Evolutionary conservation across 2,113 vertebrate genomes (phyloP), one percentile per base, ranked within the genome.

Genomic region (Cariama cristata): DNA sequence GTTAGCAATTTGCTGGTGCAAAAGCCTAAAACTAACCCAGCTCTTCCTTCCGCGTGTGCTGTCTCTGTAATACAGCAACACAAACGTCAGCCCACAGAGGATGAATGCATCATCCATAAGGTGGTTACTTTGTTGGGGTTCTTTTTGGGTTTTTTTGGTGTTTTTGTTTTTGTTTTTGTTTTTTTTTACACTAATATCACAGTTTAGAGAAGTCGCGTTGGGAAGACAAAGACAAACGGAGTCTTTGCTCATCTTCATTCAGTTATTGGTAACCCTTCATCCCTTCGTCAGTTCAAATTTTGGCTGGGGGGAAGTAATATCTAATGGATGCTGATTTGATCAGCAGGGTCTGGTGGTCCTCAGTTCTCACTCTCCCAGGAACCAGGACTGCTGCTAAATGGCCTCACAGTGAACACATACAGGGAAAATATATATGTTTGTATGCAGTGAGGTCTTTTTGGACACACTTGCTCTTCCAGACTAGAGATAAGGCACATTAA

Each of bases 301-400:
- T 28, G 27, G 5, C 38, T 60, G 23, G 1, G 1, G 22, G 28
- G 1, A 14, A 11, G 4, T 7, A 21, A 32, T 27, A 14, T 11
- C 58, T 69, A 2, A 3, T 23, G 30, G 53, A 8, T 9, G 23
- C 15, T 19, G 47, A 32, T 75, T 59, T 44, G 23, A 17, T 26
- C 69, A 44, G 22, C 14, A 30, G 55, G 11, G 44, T 18, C 28
- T 35, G 53, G 30, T 68, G 15, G 23, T 9, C 21, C 47, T 76
- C 56, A 8, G 27, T 17, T 18, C 16, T 52, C 75, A 14, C 12
- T 19, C 19, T 42, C n/a, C 27, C 73, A 76, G 53, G 53, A 67
- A 9, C 22, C 33, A 35, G 63, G 33, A 19, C 5, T 16, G 47
- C 3, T 26, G 38, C 28, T 75, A 12, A 72, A 21, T 23, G 40